Evolutionary conservation across 1,140 invertebrate genomes (phyloP).

Genomic region (Propsilocerus akamusi): DNA sequence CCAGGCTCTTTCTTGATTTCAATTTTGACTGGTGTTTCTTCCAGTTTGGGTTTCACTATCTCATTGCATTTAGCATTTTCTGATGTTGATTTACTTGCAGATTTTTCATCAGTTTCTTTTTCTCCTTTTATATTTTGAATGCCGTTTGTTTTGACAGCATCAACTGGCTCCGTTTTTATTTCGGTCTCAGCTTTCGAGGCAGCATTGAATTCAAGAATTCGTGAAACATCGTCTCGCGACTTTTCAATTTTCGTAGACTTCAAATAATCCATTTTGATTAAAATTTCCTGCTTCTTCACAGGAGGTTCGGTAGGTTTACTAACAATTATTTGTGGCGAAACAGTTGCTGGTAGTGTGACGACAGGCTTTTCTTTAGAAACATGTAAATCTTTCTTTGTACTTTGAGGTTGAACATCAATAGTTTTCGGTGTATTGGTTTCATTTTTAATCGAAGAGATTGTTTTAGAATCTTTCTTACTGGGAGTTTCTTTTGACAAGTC

Average conservation of each 20-base stretch:
- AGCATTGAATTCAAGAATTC: slow-evolving; percentile 15
- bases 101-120: not conserved
- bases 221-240: slow-evolving; percentile 17
- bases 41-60: not conserved
- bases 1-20: not conserved
- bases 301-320: not conserved
- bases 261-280: slow-evolving; percentile 6
- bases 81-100: not conserved
- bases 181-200: not conserved
- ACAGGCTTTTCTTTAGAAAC: not conserved
- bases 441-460: too few relatives aligned
- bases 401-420: not conserved
- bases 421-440: too few relatives aligned
- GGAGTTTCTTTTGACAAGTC: too few relatives aligned
- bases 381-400: not conserved
- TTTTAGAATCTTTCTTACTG: too few relatives aligned
- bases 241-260: slow-evolving; percentile 9
- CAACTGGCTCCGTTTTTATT: not conserved
- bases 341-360: not conserved
- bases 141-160: not conserved
- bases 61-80: not conserved
- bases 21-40: not conserved
- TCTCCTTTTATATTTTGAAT: not conserved
- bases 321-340: not conserved
- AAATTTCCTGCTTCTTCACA: not conserved